phyloP scores from a whole-genome alignment of 2,113 vertebrate species.

The Sorex fumeus region DNA sequence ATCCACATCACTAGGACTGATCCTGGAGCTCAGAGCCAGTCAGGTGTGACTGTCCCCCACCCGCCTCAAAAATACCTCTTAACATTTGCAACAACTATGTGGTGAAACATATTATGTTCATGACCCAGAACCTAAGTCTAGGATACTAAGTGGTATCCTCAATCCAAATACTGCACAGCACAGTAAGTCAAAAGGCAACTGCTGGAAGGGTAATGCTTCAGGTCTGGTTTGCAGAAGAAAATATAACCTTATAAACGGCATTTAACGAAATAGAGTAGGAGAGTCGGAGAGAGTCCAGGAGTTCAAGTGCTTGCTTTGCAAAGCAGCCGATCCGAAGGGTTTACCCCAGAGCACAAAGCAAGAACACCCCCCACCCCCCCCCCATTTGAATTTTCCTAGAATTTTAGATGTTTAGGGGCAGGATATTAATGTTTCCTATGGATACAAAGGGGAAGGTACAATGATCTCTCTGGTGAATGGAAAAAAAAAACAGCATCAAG shows the following conservation, averaged over 20 bases:
- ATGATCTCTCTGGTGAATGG: not conserved
- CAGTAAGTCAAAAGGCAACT: slow-evolving; percentile 39
- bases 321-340: too few species aligned
- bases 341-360: too few species aligned
- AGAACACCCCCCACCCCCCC: too few species aligned
- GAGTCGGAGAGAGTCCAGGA: too few species aligned
- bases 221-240: slow-evolving; percentile 68
- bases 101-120: not conserved
- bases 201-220: slow-evolving; percentile 25
- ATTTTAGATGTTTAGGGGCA: slow-evolving; percentile 54
- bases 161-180: slow-evolving; percentile 50
- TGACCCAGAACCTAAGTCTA: not conserved
- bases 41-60: too few species aligned
- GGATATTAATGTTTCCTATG: slow-evolving; percentile 31
- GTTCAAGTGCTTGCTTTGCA: too few species aligned
- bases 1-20: too few species aligned
- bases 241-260: slow-evolving; percentile 1
- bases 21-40: too few species aligned
- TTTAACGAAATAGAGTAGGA: slow-evolving; percentile 5
- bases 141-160: slow-evolving; percentile 46
- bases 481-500: slow-evolving; percentile 31
- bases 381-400: slow-evolving; percentile 49
- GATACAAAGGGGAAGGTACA: slow-evolving; percentile 10
- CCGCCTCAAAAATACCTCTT: too few species aligned
- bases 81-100: too few species aligned